Conservation (phyloP, 2,888 invertebrate genomes). For the Temnothorax unifasciatus region DNA sequence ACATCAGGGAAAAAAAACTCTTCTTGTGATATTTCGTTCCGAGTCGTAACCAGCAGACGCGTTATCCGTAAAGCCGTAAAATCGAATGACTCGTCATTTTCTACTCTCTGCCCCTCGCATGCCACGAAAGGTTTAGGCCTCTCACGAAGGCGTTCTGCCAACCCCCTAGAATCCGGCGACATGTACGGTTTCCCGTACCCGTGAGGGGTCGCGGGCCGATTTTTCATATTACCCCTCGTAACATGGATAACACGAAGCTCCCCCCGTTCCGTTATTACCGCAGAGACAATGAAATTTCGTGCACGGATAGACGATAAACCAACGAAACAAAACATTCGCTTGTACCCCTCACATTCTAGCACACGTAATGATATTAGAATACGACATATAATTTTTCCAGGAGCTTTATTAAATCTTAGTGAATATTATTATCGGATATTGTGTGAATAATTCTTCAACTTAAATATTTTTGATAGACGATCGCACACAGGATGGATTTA, state of each 20-base stretch:
- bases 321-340: constrained; percentile 22
- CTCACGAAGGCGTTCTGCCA: constrained; percentile 33
- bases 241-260: constrained; percentile 53
- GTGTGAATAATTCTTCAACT: not conserved
- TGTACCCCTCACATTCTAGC: not conserved
- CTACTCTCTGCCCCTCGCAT: constrained; percentile 42
- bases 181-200: constrained; percentile 18
- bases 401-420: not conserved
- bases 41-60: constrained; percentile 70
- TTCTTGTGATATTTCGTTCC: constrained; percentile 66
- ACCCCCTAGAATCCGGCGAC: constrained; percentile 26
- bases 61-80: constrained; percentile 71
- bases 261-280: constrained; percentile 27
- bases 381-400: not conserved
- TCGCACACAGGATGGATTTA: not conserved
- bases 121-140: constrained; percentile 42
- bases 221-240: constrained; percentile 67
- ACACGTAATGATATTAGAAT: not conserved
- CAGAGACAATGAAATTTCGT: constrained; percentile 42
- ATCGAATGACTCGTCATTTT: constrained; percentile 68
- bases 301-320: constrained; percentile 3
- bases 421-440: not conserved
- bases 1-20: constrained; percentile 12
- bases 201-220: constrained; percentile 57
- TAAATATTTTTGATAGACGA: not conserved